phyloP scores from a whole-genome alignment of 2,113 vertebrate species.

The Dermatemys mawii region DNA sequence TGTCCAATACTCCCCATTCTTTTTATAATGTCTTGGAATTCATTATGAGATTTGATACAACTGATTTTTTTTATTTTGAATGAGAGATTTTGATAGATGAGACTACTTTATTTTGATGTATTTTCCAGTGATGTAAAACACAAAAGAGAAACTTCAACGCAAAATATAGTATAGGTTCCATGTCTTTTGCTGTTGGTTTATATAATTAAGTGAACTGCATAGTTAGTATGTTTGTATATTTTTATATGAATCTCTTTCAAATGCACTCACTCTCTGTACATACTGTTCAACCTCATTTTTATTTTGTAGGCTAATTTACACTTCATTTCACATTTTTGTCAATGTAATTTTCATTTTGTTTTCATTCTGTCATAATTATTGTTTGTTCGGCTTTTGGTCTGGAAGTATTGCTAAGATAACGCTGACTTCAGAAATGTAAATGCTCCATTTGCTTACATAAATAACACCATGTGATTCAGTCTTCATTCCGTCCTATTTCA shows the following conservation, averaged over 20 bases:
- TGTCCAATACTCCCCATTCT: slow-evolving; percentile 21
- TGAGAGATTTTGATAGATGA: slow-evolving; percentile 4
- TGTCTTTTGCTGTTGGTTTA: neutral
- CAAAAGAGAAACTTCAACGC: neutral
- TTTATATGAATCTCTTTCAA: rapidly evolving
- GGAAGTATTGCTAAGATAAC: neutral
- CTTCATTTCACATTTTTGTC: neutral
- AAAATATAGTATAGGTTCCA: neutral
- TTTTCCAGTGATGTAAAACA: neutral
- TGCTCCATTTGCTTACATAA: neutral
- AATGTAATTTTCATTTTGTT: neutral
- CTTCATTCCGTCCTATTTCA: neutral
- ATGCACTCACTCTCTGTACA: rapidly evolving
- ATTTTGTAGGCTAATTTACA: rapidly evolving
- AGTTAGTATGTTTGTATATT: neutral
- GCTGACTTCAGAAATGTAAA: neutral
- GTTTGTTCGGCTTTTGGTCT: neutral
- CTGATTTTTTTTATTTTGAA: neutral
- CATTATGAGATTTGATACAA: slow-evolving; percentile 9
- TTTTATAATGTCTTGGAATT: slow-evolving; percentile 13
- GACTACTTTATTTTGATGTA: neutral
- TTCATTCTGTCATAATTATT: neutral
- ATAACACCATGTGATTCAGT: neutral
- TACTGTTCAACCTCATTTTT: neutral
- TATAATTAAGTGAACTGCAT: neutral